phyloP scores from a whole-genome alignment of 2,113 vertebrate genomes.

The Cricetomys ansorgei region DNA sequence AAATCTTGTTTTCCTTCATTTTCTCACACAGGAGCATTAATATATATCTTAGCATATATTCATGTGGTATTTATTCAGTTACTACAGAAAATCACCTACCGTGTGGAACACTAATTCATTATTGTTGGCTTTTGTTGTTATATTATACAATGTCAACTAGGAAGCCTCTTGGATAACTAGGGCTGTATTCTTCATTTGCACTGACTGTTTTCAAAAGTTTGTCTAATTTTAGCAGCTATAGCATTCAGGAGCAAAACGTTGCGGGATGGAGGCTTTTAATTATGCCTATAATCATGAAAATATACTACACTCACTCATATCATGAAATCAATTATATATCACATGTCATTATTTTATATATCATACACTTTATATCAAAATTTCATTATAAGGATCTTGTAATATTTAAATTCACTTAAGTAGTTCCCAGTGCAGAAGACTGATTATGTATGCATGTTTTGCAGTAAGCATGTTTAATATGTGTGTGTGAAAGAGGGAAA shows the following conservation, averaged over 20 bases:
- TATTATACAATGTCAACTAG: not conserved
- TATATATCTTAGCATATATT: not conserved
- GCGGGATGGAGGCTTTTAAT: not conserved
- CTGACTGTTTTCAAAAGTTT: not conserved
- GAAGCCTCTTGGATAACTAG: not conserved
- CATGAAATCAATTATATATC: not conserved
- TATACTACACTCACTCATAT: not conserved
- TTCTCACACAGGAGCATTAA: not conserved
- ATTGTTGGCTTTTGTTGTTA: not conserved
- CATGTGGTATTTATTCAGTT: not conserved
- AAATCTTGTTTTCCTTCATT: not conserved
- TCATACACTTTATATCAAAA: not conserved
- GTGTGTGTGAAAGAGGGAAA: not conserved
- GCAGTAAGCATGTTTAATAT: not conserved
- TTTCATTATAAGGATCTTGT: not conserved
- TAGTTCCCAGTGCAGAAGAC: not conserved
- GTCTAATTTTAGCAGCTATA: not conserved
- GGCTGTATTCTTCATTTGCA: not conserved
- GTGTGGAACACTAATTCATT: not conserved
- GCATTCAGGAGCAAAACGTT: slow-evolving; percentile 29
- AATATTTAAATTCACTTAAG: not conserved
- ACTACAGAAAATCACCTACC: not conserved
- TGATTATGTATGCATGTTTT: not conserved
- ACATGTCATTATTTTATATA: not conserved
- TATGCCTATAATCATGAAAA: not conserved